phyloP scores from a whole-genome alignment of 2,888 invertebrate species.

The Neoaliturus tenellus region DNA sequence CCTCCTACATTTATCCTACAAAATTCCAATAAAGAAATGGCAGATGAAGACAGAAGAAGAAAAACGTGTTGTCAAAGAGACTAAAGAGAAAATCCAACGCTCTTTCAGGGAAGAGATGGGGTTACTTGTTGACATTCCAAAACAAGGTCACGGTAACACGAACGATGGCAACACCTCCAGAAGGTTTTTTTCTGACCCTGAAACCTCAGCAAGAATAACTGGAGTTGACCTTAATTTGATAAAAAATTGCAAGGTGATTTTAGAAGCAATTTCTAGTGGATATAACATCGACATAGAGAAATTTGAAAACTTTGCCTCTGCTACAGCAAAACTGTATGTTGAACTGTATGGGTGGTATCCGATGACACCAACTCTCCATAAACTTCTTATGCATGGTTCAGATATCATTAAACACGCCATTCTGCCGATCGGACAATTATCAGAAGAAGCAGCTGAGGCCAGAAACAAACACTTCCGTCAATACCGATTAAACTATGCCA shows the following conservation, averaged over 20 bases:
- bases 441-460: slow-evolving; percentile 68
- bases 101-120: slow-evolving; percentile 43
- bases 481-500: slow-evolving; percentile 62
- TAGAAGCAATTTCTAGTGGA: slow-evolving; percentile 66
- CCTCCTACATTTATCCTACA: slow-evolving; percentile 54
- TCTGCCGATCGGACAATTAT: slow-evolving; percentile 67
- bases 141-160: slow-evolving; percentile 53
- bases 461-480: slow-evolving; percentile 67
- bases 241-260: slow-evolving; percentile 65
- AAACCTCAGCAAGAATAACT: slow-evolving; percentile 24
- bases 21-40: slow-evolving; percentile 3
- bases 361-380: slow-evolving; percentile 61
- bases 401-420: slow-evolving; percentile 65
- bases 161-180: slow-evolving; percentile 54
- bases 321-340: slow-evolving; percentile 67
- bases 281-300: slow-evolving; percentile 62
- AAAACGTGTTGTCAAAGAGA: slow-evolving; percentile 34
- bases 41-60: slow-evolving; percentile 26
- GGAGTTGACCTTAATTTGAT: slow-evolving; percentile 10
- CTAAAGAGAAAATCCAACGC: slow-evolving; percentile 42
- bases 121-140: slow-evolving; percentile 53
- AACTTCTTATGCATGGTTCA: slow-evolving; percentile 68
- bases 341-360: slow-evolving; percentile 68
- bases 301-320: slow-evolving; percentile 54
- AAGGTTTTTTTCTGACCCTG: slow-evolving; percentile 44